phyloP scores from a whole-genome alignment of 2,888 invertebrate genomes.

The Caenorhabditis virilis region DNA sequence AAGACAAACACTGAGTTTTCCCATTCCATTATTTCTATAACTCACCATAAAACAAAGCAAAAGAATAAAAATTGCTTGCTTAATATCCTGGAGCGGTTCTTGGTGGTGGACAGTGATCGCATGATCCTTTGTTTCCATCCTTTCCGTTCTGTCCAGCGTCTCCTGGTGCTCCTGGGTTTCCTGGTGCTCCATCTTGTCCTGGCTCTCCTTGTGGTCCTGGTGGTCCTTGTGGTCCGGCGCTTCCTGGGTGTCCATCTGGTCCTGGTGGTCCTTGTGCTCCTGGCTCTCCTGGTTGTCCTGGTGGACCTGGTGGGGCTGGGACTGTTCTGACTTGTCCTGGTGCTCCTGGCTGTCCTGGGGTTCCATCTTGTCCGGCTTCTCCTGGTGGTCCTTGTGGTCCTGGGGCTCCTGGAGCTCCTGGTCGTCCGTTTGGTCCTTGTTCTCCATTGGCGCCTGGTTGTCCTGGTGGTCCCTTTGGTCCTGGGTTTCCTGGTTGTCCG shows the following conservation, averaged over 20 bases:
- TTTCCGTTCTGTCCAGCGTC: conserved; percentile 43
- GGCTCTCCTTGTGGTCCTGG: conserved; percentile 44
- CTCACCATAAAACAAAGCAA: neutral
- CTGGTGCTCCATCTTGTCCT: conserved; percentile 52
- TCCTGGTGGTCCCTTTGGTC: conserved; percentile 48
- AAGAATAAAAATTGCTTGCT: neutral
- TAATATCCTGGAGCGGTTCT: conserved; percentile 49
- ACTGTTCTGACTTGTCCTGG: conserved; percentile 37
- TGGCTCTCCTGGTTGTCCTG: conserved; percentile 50
- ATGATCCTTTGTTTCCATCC: conserved; percentile 32
- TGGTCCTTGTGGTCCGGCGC: conserved; percentile 36
- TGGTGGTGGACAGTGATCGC: conserved; percentile 51
- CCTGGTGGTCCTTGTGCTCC: conserved; percentile 44
- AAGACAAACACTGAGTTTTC: too few relatives aligned
- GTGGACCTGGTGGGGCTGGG: conserved; percentile 47
- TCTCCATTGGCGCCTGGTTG: conserved; percentile 40
- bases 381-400: conserved; percentile 25
- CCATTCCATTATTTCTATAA: too few relatives aligned
- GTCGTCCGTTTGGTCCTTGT: conserved; percentile 42
- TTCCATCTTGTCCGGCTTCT: conserved; percentile 41
- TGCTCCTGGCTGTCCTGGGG: conserved; percentile 54
- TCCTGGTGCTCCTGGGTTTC: conserved; percentile 37
- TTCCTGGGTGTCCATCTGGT: conserved; percentile 46
- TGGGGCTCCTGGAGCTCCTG: conserved; percentile 22
- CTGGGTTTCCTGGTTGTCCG: conserved; percentile 53